A percentile compares a stretch with the other conserved stretches of the same genome.
These are phyloP conservation scores for Cydia fagiglandana DNA, from an alignment of 1,140 invertebrate species.

Conservation along the genomic window DNA sequence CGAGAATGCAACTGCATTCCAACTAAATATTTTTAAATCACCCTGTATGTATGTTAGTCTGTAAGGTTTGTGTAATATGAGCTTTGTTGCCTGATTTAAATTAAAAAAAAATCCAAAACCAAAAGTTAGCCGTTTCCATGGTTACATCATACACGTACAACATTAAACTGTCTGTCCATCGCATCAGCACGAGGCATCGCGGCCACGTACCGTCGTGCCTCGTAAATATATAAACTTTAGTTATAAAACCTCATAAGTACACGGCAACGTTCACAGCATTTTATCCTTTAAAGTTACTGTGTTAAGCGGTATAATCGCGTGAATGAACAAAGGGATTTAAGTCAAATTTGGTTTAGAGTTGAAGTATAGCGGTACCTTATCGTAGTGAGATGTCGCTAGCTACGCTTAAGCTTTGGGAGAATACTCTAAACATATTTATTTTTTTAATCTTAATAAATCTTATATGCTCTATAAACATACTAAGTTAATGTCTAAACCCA, in stretches of 20 bases:
- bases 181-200: constrained; percentile 16
- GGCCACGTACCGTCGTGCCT: constrained; percentile 9
- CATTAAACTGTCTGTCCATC: not conserved
- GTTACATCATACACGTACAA: not conserved
- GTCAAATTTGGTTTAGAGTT: not conserved
- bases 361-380: constrained; percentile 8
- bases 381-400: not conserved
- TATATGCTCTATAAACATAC: too few relatives aligned
- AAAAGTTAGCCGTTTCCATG: not conserved
- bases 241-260: not conserved
- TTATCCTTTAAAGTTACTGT: not conserved
- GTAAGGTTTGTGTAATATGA: too few relatives aligned
- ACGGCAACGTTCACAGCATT: not conserved
- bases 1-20: too few relatives aligned
- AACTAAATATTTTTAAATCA: too few relatives aligned
- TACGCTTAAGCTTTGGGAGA: constrained; percentile 9
- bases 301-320: not conserved
- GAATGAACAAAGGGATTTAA: not conserved
- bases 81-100: too few relatives aligned
- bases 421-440: constrained; percentile 15
- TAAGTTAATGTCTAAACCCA: too few relatives aligned
- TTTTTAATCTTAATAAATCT: not conserved
- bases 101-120: not conserved
- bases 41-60: too few relatives aligned
- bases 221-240: constrained; percentile 1